These are phyloP conservation scores for Microchrysa polita DNA, from an alignment of 2,888 invertebrate genomes.

Conservation along the genomic window DNA sequence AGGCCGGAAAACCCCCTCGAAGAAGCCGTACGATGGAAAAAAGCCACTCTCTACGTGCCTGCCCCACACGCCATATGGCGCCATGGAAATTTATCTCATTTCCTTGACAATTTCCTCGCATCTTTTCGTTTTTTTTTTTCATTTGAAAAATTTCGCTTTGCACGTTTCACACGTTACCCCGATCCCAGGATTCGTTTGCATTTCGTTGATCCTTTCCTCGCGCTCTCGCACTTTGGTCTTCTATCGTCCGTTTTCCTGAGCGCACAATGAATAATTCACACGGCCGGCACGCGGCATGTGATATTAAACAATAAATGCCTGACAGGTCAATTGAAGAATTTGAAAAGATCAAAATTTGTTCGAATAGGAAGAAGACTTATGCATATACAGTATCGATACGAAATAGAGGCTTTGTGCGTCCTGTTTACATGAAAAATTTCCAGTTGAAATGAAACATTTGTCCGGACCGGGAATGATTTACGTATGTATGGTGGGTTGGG, in stretches of 20 bases:
- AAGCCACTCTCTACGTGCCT: not conserved
- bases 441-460: not conserved
- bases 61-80: conserved; percentile 14
- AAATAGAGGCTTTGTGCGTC: no score
- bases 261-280: conserved; percentile 41
- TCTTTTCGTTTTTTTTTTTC: not conserved
- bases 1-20: not conserved
- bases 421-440: not conserved
- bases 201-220: not conserved
- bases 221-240: not conserved
- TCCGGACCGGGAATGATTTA: conserved; percentile 30
- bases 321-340: conserved; percentile 43
- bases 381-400: no score
- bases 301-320: conserved; percentile 42
- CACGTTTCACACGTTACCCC: no score
- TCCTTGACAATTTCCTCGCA: conserved; percentile 18
- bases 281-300: no score
- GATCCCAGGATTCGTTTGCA: not conserved
- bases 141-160: not conserved
- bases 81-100: conserved; percentile 40
- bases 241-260: not conserved
- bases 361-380: not conserved
- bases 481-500: no score
- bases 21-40: not conserved
- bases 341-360: not conserved